Base-by-base conservation (phyloP, 2,888 invertebrate genomes). In the Aspidiotus destructor region DNA sequence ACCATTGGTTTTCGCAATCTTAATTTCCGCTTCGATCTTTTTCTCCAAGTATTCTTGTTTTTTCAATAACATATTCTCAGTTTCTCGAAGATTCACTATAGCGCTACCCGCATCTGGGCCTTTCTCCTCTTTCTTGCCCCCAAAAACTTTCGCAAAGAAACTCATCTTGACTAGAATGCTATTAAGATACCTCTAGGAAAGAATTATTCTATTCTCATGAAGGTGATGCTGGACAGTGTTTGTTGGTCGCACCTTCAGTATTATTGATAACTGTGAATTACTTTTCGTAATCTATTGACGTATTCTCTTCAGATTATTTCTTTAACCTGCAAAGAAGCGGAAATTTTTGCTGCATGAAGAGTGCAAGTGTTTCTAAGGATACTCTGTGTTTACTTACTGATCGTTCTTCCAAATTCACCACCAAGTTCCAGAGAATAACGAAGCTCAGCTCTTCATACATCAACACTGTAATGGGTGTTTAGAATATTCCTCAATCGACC, bases 21-120 rank as follows among this genome's bases (percentile, higher is more conserved):
- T 83, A 73, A 96, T 79, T 81, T 97, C 97, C 75, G 86, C 79
- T 74, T 90, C 89, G 74, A 98, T 93, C 82, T 97, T 99, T 75
- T 89, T 89, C 78, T 99, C 98, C 71, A 99, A 81, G 80, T 92
- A 96, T 74, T 94, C 94, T 76, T 97, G 96, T 79, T 98, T 98
- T 78, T 98, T 99, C 68, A 91, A 82, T 71, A 99, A 82, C 87
- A 98, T 89, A 76, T 96, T 96, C 77, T 99, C 98, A 0, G 95
- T 95, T 79, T 96, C 95, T 71, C 96, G 84, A 73, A 99, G 83
- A 80, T 93, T 93, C 80, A 98, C 96, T 76, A 99, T 97, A 54
- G 97, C 96, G 78, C 98, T 96, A 73, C 93, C 92, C 41, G 96
- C 92, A 41, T 91, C 84, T 16, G 92, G 91, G 10, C 88, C 86